Evolutionary conservation across 2,113 vertebrate species (phyloP).

Genomic region (Nesoenas mayeri): DNA sequence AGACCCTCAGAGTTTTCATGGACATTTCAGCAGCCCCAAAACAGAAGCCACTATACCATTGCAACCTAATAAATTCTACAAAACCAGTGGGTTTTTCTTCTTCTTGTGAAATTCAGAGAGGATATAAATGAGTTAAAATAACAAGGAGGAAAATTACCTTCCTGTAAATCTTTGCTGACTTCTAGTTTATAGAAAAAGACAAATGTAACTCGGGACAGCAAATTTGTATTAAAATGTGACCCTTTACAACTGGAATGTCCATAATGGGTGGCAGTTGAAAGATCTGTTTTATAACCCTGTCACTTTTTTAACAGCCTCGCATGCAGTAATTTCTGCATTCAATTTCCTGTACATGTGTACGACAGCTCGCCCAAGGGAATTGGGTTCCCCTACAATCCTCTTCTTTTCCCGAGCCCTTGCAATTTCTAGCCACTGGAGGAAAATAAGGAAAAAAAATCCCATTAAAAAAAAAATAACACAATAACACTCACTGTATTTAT

Average conservation of each 20-base stretch:
- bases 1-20: neutral
- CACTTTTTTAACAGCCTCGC: constrained; percentile 62
- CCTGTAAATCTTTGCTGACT: neutral
- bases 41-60: neutral
- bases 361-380: constrained; percentile 45
- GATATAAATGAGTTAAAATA: constrained; percentile 3
- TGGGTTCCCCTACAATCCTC: neutral
- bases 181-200: constrained; percentile 29
- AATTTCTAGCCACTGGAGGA: neutral
- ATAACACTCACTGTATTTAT: constrained; percentile 1
- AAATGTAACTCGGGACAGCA: constrained; percentile 45
- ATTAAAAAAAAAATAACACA: neutral
- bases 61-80: neutral
- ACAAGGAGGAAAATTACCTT: neutral
- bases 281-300: constrained; percentile 69
- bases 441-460: neutral
- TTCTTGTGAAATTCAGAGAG: neutral
- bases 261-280: constrained; percentile 66
- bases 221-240: constrained; percentile 58
- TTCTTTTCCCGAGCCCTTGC: constrained; percentile 13
- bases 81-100: neutral
- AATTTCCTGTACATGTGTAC: constrained; percentile 74
- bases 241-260: constrained; percentile 48
- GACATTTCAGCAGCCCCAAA: neutral
- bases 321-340: constrained; percentile 70